Evolutionary conservation across 1,140 invertebrate genomes (phyloP), one percentile per base, ranked within the genome.

Genomic region (Goniozus legneri): DNA sequence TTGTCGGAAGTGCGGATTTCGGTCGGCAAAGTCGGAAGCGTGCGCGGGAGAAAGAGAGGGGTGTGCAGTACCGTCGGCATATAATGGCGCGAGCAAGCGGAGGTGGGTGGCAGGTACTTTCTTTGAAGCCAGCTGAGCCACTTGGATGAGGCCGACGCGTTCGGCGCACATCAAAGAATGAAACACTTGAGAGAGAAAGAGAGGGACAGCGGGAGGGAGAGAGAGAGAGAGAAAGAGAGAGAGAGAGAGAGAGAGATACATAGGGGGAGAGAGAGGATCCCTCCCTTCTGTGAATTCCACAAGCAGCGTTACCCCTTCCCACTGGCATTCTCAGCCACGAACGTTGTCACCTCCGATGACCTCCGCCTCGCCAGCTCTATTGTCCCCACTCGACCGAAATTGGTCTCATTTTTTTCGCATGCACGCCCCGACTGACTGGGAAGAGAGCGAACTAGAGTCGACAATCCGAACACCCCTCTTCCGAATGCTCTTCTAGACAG

Each of bases 121-220:
- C 73, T 75, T 75, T 75, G 73, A 74, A 64, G 69, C 68, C 56
- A 46, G 54, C 58, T 45, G 44, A 60, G 56, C 61, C 60, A 65
- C 65, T 68, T 65, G 61, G 62, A 44, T 54, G 54, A 56, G 64
- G 44, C 50, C 39, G 44, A 38, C 50, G 58, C 56, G 58, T 60
- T 58, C 58, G 48, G 60, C 58, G 65, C 52, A 76, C 71, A 73
- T 76, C 71, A 76, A 76, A 76, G 73, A 62, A 58, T 58, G 65
- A 69, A 70, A 69, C 64, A 73, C 73, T 76, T 67, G 64, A 76
- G 60, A 56, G 65, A 58, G 67, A 72, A 68, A 72, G n/a, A n/a
- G n/a, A n/a, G n/a, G n/a, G n/a, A n/a, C n/a, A n/a, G n/a, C n/a
- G n/a, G n/a, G n/a, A n/a, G n/a, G n/a, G n/a, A n/a, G n/a, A n/a